These are phyloP conservation scores for Hylia prasina DNA, from an alignment of 2,113 vertebrate genomes.

Conservation along the genomic window DNA sequence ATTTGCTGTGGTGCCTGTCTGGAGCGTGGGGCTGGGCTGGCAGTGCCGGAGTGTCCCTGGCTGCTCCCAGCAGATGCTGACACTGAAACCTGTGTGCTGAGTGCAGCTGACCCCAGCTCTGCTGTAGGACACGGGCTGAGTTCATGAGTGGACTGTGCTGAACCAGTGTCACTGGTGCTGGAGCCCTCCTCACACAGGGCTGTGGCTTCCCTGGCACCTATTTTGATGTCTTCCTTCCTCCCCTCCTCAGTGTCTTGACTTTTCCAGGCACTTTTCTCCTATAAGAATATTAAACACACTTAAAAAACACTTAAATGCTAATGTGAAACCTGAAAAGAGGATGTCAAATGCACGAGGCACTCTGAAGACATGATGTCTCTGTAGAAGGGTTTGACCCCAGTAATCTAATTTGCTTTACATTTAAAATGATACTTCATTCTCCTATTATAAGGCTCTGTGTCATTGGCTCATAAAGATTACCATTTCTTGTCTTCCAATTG, in stretches of 20 bases:
- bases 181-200: background rate
- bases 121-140: background rate
- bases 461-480: conserved; percentile 71
- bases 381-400: conserved; percentile 68
- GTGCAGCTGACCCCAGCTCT: background rate
- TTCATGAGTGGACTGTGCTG: accelerated
- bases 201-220: background rate
- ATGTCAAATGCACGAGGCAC: conserved; percentile 31
- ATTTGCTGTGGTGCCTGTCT: background rate
- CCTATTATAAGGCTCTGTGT: conserved; percentile 68
- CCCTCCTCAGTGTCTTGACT: background rate
- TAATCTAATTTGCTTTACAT: conserved; percentile 78
- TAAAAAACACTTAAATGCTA: conserved; percentile 67
- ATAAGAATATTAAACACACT: conserved; percentile 40
- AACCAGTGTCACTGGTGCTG: accelerated
- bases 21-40: background rate
- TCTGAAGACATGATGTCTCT: conserved; percentile 45
- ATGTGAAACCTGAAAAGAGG: conserved; percentile 48
- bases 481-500: conserved; percentile 70
- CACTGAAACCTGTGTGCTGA: background rate
- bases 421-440: conserved; percentile 76
- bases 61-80: background rate
- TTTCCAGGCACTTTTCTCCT: conserved; percentile 11
- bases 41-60: background rate
- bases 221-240: background rate